Evolutionary conservation across 2,888 invertebrate genomes (phyloP), one percentile per base, ranked within the genome.

Genomic region (Dynastes tityus): DNA sequence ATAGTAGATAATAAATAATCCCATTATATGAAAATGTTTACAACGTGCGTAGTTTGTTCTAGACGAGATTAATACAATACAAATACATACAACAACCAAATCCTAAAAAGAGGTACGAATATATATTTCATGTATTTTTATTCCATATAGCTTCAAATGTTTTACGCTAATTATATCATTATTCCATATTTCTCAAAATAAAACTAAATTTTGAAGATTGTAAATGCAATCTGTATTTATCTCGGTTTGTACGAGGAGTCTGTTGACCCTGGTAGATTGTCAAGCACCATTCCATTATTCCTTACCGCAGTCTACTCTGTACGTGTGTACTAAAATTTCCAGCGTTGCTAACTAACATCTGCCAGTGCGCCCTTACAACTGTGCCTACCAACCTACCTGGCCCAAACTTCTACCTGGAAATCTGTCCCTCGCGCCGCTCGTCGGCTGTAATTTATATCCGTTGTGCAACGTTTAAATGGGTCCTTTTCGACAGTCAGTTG

Each of bases 271-370:
- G 45, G 27, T 74, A 49, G 27, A 74, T 61, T 22, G 22, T 61
- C 71, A 74, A 71, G 63, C 58, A 45, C 58, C 73, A 45, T 74
- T 61, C 73, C 73, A 74, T 74, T 74, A 74, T 74, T 74, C 73
- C 73, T 61, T 61, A 61, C 68, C 45, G 40, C 73, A 61, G 49
- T 45, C 65, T 5, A 32, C 32, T 55, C 58, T 55, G 32, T 71
- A 37, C 37, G 53, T 71, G 70, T 71, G 70, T 71, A 55, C 37
- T 74, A 40, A 61, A 74, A 61, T 74, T 74, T 74, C 73, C 73
- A 74, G 55, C 61, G 73, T 74, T 74, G 73, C 73, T 74, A 74
- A 61, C 61, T 61, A 61, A 61, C 73, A 74, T 74, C 73, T 74
- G 73, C 73, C 73, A 45, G n/a, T 45, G 61, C 61, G 45, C 68